Conservation (phyloP, 2,888 invertebrate species). For the Ennomos fuscantarius region DNA sequence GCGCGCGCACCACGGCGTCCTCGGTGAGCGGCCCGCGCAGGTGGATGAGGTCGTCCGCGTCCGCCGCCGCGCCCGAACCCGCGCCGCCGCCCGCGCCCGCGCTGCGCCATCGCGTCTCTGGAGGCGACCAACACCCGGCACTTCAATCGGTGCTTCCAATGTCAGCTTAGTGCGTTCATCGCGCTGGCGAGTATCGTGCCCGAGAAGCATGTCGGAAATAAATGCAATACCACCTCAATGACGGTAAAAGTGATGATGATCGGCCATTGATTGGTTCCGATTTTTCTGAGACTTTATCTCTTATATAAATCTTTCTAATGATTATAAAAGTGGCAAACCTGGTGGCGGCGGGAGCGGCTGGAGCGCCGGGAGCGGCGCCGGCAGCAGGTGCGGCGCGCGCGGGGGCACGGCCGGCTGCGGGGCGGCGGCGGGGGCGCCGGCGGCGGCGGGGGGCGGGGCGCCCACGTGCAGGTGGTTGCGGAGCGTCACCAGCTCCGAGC, state of each 20-base stretch:
- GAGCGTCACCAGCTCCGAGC: conserved; percentile 96
- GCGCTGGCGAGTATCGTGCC: no score
- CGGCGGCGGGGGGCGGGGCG: conserved; percentile 44
- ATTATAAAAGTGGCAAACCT: conserved; percentile 44
- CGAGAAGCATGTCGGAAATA: no score
- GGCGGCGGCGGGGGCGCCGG: conserved; percentile 44
- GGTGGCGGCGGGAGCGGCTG: conserved; percentile 37
- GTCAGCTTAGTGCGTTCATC: no score
- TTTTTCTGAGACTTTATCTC: no score
- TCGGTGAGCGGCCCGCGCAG: conserved; percentile 96
- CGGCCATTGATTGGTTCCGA: no score
- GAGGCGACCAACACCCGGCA: no score
- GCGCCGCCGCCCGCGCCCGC: conserved; percentile 37
- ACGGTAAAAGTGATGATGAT: no score
- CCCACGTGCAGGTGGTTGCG: conserved; percentile 94
- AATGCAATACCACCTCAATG: no score
- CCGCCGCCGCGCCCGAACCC: conserved; percentile 47
- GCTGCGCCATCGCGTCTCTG: conserved; percentile 67
- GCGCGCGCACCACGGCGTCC: conserved; percentile 95
- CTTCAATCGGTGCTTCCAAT: no score
- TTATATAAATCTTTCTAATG: no score
- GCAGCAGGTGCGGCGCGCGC: conserved; percentile 54
- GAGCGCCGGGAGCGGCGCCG: conserved; percentile 54
- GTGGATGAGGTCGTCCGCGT: conserved; percentile 96
- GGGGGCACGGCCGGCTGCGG: conserved; percentile 54